phyloP scores from a whole-genome alignment of 2,888 invertebrate genomes.

The Pheosia gnoma region DNA sequence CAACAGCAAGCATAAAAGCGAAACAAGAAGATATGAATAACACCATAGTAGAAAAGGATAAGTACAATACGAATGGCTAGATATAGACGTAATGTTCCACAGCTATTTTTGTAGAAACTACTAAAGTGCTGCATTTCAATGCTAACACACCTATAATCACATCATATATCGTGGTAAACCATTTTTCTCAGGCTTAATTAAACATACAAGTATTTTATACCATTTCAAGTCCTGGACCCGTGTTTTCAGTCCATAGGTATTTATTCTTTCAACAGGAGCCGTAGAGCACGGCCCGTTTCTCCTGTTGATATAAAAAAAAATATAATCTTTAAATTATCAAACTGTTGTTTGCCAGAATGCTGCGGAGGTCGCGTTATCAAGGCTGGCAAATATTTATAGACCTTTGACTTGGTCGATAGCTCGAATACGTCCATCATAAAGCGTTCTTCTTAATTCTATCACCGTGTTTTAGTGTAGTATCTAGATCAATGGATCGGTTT shows the following conservation, averaged over 20 bases:
- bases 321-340: background rate
- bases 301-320: background rate
- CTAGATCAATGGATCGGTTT: too few relatives aligned
- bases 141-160: too few relatives aligned
- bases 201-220: background rate
- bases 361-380: constrained; percentile 3
- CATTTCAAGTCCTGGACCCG: background rate
- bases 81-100: too few relatives aligned
- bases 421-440: background rate
- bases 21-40: too few relatives aligned
- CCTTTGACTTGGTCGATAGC: background rate
- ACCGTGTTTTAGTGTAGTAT: background rate
- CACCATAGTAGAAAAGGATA: too few relatives aligned
- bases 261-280: background rate
- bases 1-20: too few relatives aligned
- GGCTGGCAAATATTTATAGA: background rate
- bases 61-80: too few relatives aligned
- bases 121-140: too few relatives aligned
- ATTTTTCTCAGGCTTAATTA: too few relatives aligned
- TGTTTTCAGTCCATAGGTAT: background rate
- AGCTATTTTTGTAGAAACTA: too few relatives aligned
- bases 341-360: background rate
- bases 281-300: background rate
- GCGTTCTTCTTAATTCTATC: background rate
- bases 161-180: too few relatives aligned